These are phyloP conservation scores for Isichthys henryi DNA, from an alignment of 2,113 vertebrate genomes.

Conservation along the genomic window DNA sequence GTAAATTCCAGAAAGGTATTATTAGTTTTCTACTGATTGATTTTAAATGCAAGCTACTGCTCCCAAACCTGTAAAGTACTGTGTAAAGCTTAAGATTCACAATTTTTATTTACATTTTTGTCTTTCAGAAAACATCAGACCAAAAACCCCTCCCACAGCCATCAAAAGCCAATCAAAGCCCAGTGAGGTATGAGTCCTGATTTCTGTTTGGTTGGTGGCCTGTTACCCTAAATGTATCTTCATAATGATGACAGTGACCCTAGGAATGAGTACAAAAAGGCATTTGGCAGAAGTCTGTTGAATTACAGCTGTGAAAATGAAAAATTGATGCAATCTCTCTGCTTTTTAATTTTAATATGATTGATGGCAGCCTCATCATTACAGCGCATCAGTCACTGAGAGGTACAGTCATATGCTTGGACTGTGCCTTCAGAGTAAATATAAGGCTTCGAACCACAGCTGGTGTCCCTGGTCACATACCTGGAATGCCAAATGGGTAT, in stretches of 20 bases:
- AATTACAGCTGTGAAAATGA: not conserved
- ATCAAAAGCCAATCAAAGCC: constrained; percentile 65
- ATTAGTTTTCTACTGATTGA: not conserved
- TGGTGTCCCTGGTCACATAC: not conserved
- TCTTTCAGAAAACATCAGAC: constrained; percentile 61
- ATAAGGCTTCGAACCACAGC: not conserved
- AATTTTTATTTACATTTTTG: not conserved
- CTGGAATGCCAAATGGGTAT: not conserved
- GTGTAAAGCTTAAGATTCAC: not conserved
- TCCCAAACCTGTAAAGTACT: not conserved
- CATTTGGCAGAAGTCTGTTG: not conserved
- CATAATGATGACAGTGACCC: not conserved
- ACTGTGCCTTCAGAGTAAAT: not conserved
- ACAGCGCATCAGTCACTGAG: not conserved
- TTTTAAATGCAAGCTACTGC: not conserved
- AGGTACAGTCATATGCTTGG: not conserved
- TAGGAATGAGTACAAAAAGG: not conserved
- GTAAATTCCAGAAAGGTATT: not conserved
- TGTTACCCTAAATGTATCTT: not conserved
- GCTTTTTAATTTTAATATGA: not conserved
- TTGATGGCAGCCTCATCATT: not conserved
- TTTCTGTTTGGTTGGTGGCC: not conserved
- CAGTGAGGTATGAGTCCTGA: constrained; percentile 63
- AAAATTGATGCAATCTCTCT: not conserved
- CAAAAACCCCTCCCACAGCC: constrained; percentile 62